phyloP scores from a whole-genome alignment of 2,888 invertebrate species.

The Hetaerina titia region DNA sequence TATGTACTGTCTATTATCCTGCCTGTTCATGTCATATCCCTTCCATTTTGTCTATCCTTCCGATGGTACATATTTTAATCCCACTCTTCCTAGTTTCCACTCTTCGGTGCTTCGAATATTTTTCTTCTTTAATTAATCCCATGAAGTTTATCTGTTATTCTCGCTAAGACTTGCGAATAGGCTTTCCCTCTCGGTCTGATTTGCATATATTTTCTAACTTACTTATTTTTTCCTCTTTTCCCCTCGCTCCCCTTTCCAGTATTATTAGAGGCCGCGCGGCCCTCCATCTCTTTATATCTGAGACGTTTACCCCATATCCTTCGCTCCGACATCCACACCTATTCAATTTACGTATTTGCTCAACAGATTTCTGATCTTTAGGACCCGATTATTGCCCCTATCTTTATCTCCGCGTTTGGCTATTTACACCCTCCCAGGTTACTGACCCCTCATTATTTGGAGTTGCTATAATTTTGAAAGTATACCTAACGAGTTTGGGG shows the following conservation, averaged over 20 bases:
- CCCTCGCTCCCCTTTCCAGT: not conserved
- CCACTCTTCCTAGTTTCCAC: not conserved
- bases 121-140: slow-evolving; percentile 21
- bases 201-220: not conserved
- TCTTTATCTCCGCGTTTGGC: not conserved
- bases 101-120: slow-evolving; percentile 18
- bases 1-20: not conserved
- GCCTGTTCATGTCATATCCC: no score
- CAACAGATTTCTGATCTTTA: no score
- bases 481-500: no score
- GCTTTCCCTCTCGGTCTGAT: not conserved
- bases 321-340: not conserved
- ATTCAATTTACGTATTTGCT: no score
- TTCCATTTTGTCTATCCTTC: no score
- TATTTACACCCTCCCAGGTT: not conserved
- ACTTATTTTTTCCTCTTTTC: not conserved
- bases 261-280: not conserved
- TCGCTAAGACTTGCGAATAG: not conserved
- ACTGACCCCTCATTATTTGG: not conserved
- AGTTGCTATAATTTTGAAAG: not conserved
- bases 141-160: not conserved
- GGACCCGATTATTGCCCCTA: not conserved
- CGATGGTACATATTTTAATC: not conserved
- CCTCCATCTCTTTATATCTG: slow-evolving; percentile 9
- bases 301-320: not conserved